Conservation (phyloP, 2,888 invertebrate species). For the Rhogogaster chlorosoma region DNA sequence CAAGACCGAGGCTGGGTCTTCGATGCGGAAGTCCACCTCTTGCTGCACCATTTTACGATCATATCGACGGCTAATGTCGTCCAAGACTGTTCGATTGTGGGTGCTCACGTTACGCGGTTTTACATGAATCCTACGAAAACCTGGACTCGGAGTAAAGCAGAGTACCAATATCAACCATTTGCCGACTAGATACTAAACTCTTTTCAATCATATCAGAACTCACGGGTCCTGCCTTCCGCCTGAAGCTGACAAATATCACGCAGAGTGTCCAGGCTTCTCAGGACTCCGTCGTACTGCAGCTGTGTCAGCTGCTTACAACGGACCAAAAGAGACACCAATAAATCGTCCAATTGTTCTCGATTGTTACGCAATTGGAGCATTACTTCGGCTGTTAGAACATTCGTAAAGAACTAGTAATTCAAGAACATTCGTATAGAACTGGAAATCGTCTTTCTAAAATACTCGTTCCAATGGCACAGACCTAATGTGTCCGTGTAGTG, state of each 20-base stretch:
- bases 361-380: constrained; percentile 78
- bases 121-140: constrained; percentile 72
- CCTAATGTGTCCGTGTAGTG: constrained; percentile 77
- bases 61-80: constrained; percentile 72
- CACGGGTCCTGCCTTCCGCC: constrained; percentile 70
- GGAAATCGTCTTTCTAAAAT: not conserved
- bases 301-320: constrained; percentile 76
- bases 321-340: constrained; percentile 74
- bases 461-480: constrained; percentile 57
- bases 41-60: constrained; percentile 71
- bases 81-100: constrained; percentile 70
- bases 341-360: constrained; percentile 77
- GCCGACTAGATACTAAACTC: not conserved
- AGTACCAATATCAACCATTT: not conserved
- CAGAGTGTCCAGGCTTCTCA: constrained; percentile 76
- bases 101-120: constrained; percentile 73
- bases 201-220: constrained; percentile 55
- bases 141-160: constrained; percentile 56
- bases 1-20: constrained; percentile 69
- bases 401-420: not conserved
- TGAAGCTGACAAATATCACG: constrained; percentile 75
- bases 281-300: constrained; percentile 78
- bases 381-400: constrained; percentile 72
- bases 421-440: not conserved
- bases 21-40: constrained; percentile 75